A percentile compares a stretch with the other conserved stretches of the same genome.
These are phyloP conservation scores for Nomada fucata DNA, from an alignment of 2,888 invertebrate genomes.

Conservation along the genomic window DNA sequence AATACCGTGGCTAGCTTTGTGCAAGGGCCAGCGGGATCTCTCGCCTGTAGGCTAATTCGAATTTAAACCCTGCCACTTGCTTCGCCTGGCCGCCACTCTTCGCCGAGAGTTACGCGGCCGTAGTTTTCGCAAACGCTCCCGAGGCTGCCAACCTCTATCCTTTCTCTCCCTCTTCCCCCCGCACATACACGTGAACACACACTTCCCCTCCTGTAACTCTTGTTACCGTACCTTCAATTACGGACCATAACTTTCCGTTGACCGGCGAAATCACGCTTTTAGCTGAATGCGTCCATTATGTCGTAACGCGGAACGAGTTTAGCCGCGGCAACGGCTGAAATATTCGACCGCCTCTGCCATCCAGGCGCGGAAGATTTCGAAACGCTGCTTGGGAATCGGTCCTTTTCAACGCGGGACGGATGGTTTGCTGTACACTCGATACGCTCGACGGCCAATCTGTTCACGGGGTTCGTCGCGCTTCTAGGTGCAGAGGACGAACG, in stretches of 20 bases:
- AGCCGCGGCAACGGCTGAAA: constrained; percentile 33
- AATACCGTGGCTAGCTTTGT: constrained; percentile 77
- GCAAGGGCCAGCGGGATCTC: constrained; percentile 64
- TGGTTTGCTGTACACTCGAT: not conserved
- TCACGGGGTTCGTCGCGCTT: not conserved
- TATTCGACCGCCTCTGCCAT: constrained; percentile 17
- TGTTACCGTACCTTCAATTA: constrained; percentile 47
- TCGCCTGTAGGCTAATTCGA: constrained; percentile 73
- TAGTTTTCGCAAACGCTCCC: constrained; percentile 59
- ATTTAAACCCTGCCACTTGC: constrained; percentile 73
- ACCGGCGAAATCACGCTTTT: constrained; percentile 59
- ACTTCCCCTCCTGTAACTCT: constrained; percentile 39
- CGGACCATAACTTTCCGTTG: constrained; percentile 56
- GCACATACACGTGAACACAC: not conserved
- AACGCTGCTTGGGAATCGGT: constrained; percentile 5
- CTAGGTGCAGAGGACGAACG: not conserved
- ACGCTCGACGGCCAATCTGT: not conserved
- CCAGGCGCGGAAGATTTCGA: not conserved
- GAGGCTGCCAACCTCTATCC: constrained; percentile 1
- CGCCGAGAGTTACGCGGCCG: constrained; percentile 47
- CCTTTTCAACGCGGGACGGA: not conserved
- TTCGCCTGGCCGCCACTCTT: constrained; percentile 55
- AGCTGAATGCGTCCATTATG: constrained; percentile 58
- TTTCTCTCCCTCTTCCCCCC: not conserved
- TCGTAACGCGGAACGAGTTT: constrained; percentile 53